Conservation (phyloP, 2,888 invertebrate genomes). For the Ceraclea dissimilis region DNA sequence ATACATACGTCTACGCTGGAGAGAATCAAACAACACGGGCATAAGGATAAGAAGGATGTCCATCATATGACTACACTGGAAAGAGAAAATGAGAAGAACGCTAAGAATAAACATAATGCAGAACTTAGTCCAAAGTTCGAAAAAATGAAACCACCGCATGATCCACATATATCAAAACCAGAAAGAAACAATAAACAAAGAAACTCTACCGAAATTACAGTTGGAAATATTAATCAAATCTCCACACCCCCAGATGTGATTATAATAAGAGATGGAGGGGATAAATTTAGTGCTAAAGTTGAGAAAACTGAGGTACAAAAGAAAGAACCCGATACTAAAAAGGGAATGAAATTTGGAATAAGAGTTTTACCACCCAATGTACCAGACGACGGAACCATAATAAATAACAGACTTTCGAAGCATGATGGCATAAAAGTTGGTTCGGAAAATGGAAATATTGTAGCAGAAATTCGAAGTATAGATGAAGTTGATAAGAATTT, state of each 20-base stretch:
- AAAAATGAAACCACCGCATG: neutral
- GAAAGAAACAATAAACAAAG: constrained; percentile 40
- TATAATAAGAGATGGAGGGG: constrained; percentile 25
- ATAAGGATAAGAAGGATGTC: constrained; percentile 39
- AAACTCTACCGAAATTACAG: constrained; percentile 32
- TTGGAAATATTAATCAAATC: constrained; percentile 2
- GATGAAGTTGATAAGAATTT: constrained; percentile 45
- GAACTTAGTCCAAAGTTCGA: constrained; percentile 31
- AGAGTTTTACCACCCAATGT: constrained; percentile 55
- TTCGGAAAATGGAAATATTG: constrained; percentile 33
- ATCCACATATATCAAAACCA: constrained; percentile 33
- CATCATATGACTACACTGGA: constrained; percentile 37
- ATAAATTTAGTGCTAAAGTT: constrained; percentile 28
- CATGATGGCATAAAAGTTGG: constrained; percentile 38
- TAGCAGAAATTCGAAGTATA: constrained; percentile 30
- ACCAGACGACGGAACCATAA: constrained; percentile 43
- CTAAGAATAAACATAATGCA: constrained; percentile 31
- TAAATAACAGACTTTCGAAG: constrained; percentile 39
- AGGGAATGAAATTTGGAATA: constrained; percentile 61
- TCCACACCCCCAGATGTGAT: constrained; percentile 23
- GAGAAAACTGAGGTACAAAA: constrained; percentile 49
- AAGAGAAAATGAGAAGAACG: constrained; percentile 46
- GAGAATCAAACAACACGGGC: constrained; percentile 33
- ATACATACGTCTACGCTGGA: constrained; percentile 44
- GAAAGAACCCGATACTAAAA: constrained; percentile 48